phyloP scores from a whole-genome alignment of 2,113 vertebrate genomes.

The Corythornis vintsioides region DNA sequence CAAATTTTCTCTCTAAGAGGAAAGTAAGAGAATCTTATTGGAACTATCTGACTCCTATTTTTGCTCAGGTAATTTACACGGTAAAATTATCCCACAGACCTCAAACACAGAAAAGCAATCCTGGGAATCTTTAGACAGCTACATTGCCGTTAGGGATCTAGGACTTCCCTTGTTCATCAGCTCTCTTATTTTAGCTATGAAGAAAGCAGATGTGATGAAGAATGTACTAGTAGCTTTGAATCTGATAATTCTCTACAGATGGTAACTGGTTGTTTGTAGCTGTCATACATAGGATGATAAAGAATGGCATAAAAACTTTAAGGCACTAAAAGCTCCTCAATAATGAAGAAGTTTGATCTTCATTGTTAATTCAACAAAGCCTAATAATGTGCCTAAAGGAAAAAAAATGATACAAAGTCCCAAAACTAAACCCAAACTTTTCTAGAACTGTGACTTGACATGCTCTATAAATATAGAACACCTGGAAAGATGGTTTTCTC shows the following conservation, averaged over 20 bases:
- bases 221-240: neutral
- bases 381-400: neutral
- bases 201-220: neutral
- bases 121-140: neutral
- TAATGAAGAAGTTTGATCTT: neutral
- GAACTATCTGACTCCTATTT: neutral
- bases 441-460: neutral
- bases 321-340: neutral
- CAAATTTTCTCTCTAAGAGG: neutral
- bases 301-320: neutral
- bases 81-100: neutral
- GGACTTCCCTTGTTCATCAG: neutral
- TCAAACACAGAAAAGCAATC: neutral
- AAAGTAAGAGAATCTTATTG: neutral
- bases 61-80: neutral
- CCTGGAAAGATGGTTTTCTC: neutral
- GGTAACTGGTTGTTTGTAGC: neutral
- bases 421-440: neutral
- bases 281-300: neutral
- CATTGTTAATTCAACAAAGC: neutral
- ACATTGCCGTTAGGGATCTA: neutral
- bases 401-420: neutral
- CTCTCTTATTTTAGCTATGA: neutral
- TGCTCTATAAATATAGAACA: neutral
- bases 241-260: neutral